These are phyloP conservation scores for human DNA, from an alignment of 2,113 vertebrate species.

Conservation along the genomic window DNA sequence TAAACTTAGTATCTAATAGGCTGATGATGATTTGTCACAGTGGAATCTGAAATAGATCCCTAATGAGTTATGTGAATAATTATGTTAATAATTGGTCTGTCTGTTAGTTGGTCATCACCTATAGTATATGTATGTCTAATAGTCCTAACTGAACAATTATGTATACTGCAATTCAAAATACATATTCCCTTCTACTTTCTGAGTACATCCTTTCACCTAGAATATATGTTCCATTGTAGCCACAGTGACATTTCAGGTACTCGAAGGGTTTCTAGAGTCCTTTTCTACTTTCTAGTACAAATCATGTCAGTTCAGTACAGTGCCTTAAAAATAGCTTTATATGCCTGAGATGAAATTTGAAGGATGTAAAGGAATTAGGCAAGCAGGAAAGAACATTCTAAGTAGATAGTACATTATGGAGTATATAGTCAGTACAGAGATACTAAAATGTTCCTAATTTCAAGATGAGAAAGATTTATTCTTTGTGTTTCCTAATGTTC, in stretches of 20 bases:
- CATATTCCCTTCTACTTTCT: neutral
- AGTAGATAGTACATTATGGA: neutral
- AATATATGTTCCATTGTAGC: neutral
- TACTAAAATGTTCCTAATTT: neutral
- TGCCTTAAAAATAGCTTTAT: conserved; percentile 21
- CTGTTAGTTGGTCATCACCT: neutral
- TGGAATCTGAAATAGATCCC: neutral
- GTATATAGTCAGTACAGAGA: neutral
- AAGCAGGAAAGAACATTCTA: neutral
- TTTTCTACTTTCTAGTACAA: neutral
- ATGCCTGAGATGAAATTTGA: neutral
- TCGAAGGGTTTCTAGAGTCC: neutral
- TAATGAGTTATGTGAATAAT: neutral
- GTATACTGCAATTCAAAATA: neutral
- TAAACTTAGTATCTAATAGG: neutral
- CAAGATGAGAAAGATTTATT: neutral
- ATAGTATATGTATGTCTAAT: neutral
- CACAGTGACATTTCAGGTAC: neutral
- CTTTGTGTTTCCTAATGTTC: neutral
- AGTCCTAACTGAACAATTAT: neutral
- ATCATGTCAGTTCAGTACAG: neutral
- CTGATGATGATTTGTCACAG: neutral
- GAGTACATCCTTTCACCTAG: neutral
- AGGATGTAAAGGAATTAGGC: neutral
- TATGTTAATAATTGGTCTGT: neutral